A percentile compares a stretch with the other conserved stretches of the same genome.
These are phyloP conservation scores for Brachionus manjavacas DNA, from an alignment of 1,140 invertebrate species.

Conservation along the genomic window DNA sequence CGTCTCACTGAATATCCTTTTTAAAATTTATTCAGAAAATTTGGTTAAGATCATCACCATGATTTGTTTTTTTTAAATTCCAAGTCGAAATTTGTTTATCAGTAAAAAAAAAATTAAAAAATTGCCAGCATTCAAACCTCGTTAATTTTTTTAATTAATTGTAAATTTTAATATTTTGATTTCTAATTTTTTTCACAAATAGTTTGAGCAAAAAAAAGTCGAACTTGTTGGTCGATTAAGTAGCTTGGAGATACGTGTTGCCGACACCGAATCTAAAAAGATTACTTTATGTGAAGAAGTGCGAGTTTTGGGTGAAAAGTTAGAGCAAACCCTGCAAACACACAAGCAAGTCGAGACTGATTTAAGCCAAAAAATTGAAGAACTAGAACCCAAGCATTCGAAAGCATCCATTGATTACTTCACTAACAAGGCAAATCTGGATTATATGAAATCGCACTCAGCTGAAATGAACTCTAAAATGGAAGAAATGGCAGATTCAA, in stretches of 20 bases:
- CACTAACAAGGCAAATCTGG: constrained; percentile 5
- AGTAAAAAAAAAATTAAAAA: no score
- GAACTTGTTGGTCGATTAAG: constrained; percentile 5
- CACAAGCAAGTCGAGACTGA: not conserved
- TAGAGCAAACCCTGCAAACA: not conserved
- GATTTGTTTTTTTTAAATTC: no score
- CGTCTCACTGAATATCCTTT: no score
- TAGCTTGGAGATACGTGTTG: not conserved
- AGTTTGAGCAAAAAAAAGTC: constrained; percentile 35
- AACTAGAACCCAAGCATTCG: not conserved
- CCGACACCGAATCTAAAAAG: not conserved
- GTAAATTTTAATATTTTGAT: not conserved
- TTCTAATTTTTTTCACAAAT: not conserved
- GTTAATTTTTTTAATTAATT: no score
- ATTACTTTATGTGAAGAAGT: not conserved
- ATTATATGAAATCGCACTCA: constrained; percentile 31
- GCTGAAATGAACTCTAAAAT: constrained; percentile 38
- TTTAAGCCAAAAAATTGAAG: not conserved
- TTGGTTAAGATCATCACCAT: no score
- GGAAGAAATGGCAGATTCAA: constrained; percentile 12
- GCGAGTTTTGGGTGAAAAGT: not conserved
- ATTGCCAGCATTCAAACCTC: no score
- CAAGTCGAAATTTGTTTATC: no score
- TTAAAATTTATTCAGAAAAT: no score
- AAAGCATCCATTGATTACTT: not conserved